These are phyloP conservation scores for Thaumatotibia leucotreta DNA, from an alignment of 1,140 invertebrate species.

Conservation along the genomic window DNA sequence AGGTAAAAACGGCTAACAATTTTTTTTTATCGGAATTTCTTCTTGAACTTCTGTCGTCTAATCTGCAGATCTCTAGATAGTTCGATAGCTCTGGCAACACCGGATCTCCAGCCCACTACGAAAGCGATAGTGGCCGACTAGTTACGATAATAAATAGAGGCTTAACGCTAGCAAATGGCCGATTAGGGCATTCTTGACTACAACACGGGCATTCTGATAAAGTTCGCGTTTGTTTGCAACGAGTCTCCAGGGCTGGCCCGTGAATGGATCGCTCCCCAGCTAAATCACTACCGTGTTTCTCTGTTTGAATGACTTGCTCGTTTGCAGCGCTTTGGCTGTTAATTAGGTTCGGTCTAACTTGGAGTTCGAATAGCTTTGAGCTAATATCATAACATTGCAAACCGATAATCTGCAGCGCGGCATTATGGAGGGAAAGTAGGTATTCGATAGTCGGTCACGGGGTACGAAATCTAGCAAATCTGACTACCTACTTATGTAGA, in stretches of 20 bases:
- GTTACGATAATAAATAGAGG: conserved; percentile 70
- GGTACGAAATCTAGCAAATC: too few species aligned
- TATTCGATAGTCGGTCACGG: too few species aligned
- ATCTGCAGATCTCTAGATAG: not conserved
- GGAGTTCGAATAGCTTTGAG: not conserved
- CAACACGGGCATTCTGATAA: conserved; percentile 63
- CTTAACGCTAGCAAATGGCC: conserved; percentile 66
- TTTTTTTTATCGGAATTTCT: too few species aligned
- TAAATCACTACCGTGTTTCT: conserved; percentile 37
- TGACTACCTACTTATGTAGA: too few species aligned
- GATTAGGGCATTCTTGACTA: conserved; percentile 71
- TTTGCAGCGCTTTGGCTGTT: not conserved
- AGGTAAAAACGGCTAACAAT: too few species aligned
- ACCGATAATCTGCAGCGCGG: not conserved
- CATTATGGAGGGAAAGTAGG: too few species aligned
- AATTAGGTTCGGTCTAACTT: not conserved
- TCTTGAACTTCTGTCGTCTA: too few species aligned
- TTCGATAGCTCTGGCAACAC: not conserved
- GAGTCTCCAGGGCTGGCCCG: conserved; percentile 48
- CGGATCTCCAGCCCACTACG: conserved; percentile 26
- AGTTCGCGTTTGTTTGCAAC: conserved; percentile 63
- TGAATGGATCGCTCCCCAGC: conserved; percentile 37
- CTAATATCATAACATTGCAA: not conserved
- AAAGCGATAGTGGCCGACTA: conserved; percentile 63
- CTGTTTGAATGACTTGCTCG: conserved; percentile 13